Percentiles rank a stretch among this genome's conserved stretches.
These are phyloP conservation scores for Pachypanchax playfairii DNA, from an alignment of 2,113 vertebrate genomes.

Conservation along the genomic window DNA sequence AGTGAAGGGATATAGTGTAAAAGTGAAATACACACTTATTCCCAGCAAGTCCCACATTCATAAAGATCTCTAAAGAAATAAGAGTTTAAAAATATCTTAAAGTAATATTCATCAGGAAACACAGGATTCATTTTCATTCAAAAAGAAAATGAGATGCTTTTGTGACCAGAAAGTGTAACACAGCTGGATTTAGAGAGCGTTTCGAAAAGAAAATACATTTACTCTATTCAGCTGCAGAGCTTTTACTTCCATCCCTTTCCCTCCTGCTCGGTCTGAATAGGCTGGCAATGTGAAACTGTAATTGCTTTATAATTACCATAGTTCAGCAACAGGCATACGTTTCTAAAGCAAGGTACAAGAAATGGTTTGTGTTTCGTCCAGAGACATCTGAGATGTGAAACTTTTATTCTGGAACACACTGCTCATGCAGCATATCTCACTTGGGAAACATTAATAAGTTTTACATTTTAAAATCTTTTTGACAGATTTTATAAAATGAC, in stretches of 20 bases:
- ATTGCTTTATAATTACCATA: constrained; percentile 73
- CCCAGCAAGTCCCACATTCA: constrained; percentile 2
- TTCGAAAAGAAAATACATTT: constrained; percentile 27
- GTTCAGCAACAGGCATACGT: constrained; percentile 48
- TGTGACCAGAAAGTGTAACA: constrained; percentile 20
- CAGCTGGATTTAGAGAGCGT: constrained; percentile 23
- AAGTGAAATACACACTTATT: constrained; percentile 64
- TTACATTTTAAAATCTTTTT: too few relatives aligned
- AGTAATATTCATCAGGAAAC: background rate
- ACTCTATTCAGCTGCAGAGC: constrained; percentile 32
- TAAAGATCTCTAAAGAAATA: background rate
- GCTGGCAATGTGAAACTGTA: constrained; percentile 65
- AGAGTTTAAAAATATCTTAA: too few relatives aligned
- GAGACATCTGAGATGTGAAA: constrained; percentile 49
- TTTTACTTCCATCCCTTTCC: constrained; percentile 40
- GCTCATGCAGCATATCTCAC: constrained; percentile 38
- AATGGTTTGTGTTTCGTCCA: constrained; percentile 61
- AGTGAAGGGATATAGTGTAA: constrained; percentile 60
- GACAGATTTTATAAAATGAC: too few relatives aligned
- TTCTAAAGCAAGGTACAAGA: constrained; percentile 59
- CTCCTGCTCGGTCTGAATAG: constrained; percentile 42
- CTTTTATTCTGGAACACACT: constrained; percentile 50
- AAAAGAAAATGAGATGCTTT: background rate
- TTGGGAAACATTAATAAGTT: too few relatives aligned
- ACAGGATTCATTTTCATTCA: too few relatives aligned